Conservation (phyloP, 64 coral and sea anemone genomes). For the Trachythela sp. region DNA sequence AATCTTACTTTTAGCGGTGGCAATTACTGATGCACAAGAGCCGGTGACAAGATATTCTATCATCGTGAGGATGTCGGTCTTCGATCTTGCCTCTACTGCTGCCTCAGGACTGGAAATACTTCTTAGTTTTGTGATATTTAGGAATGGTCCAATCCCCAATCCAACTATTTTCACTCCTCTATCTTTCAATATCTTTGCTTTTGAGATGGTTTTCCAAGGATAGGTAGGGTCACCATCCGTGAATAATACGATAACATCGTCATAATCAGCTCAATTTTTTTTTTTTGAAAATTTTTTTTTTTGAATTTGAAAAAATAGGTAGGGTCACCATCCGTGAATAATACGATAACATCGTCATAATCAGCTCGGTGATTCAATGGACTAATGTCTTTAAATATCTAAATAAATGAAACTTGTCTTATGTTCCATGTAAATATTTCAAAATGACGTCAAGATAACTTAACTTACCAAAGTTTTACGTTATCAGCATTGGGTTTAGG, state of each 20-base stretch:
- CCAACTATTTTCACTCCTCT: background rate
- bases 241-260: too few relatives aligned
- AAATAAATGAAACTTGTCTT: background rate
- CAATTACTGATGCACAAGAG: background rate
- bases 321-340: background rate
- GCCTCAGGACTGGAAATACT: background rate
- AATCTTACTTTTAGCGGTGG: background rate
- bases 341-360: background rate
- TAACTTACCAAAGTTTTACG: too few relatives aligned
- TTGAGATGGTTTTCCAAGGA: background rate
- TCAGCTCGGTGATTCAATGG: background rate
- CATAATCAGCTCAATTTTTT: background rate
- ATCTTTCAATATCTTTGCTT: background rate
- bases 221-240: background rate
- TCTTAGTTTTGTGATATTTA: background rate
- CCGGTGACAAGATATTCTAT: background rate
- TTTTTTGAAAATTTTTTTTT: background rate
- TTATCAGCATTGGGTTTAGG: too few relatives aligned
- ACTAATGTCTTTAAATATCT: background rate
- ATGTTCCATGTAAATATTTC: too few relatives aligned
- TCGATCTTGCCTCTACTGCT: background rate
- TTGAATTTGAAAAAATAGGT: background rate
- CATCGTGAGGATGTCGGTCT: background rate
- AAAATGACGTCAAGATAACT: too few relatives aligned
- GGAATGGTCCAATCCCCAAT: background rate